phyloP scores from a whole-genome alignment of 2,888 invertebrate species.

The Lomographa bimaculata region DNA sequence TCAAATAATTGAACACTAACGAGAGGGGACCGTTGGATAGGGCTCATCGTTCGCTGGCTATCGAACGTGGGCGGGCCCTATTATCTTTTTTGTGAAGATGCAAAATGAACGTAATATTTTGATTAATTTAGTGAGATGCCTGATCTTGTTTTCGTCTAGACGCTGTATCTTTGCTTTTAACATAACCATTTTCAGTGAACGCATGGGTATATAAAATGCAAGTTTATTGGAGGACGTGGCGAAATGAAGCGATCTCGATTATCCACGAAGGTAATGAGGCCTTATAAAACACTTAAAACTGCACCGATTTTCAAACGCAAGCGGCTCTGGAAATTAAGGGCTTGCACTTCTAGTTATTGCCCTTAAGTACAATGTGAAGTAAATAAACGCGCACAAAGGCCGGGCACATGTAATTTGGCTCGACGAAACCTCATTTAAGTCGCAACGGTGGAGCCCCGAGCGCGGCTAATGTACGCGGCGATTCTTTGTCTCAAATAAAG shows the following conservation, averaged over 20 bases:
- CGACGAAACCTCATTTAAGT: conserved; percentile 76
- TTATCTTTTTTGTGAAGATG: conserved; percentile 34
- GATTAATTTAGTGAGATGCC: conserved; percentile 29
- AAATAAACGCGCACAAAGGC: conserved; percentile 74
- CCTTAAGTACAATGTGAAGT: conserved; percentile 81
- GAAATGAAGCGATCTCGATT: conserved; percentile 46
- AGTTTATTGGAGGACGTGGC: conserved; percentile 27
- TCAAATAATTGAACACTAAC: conserved; percentile 36
- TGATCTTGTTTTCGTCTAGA: conserved; percentile 11
- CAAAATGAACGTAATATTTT: conserved; percentile 31
- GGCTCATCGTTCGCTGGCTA: conserved; percentile 45
- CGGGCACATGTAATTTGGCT: conserved; percentile 75
- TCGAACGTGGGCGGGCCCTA: conserved; percentile 46
- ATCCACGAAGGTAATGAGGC: conserved; percentile 44
- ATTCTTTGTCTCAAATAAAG: conserved; percentile 72
- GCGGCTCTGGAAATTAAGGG: conserved; percentile 72
- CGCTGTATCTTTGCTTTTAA: conserved; percentile 4
- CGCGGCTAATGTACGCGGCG: conserved; percentile 65
- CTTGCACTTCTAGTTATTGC: conserved; percentile 73
- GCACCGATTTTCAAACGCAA: conserved; percentile 56
- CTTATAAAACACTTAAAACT: conserved; percentile 60
- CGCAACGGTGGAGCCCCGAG: conserved; percentile 61
- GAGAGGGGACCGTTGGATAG: conserved; percentile 38
- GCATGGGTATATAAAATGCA: conserved; percentile 15
- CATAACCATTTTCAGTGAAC: conserved; percentile 1